These are phyloP conservation scores for Amphipyra tragopoginis DNA, from an alignment of 2,888 invertebrate genomes.

Conservation along the genomic window DNA sequence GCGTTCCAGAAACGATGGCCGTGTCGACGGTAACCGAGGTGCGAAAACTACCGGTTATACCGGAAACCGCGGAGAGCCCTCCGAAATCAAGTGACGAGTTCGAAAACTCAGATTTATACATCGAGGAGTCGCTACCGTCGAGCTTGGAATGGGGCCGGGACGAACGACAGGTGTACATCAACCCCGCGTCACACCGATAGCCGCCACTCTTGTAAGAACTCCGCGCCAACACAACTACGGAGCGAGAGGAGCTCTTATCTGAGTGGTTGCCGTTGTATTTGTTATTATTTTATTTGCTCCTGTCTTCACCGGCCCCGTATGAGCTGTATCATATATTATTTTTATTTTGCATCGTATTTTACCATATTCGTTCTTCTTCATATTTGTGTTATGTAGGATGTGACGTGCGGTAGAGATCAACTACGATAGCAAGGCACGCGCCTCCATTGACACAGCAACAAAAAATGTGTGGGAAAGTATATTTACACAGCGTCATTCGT, in stretches of 20 bases:
- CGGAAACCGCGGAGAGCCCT: constrained; percentile 67
- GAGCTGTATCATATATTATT: constrained; percentile 61
- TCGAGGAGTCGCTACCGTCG: constrained; percentile 96
- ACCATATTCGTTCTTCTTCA: constrained; percentile 19
- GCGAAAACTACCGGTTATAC: constrained; percentile 76
- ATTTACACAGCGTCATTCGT: no score
- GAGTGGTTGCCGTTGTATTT: constrained; percentile 66
- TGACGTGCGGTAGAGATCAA: constrained; percentile 14
- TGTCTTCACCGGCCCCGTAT: constrained; percentile 85
- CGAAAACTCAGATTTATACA: constrained; percentile 95
- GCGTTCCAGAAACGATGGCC: constrained; percentile 86
- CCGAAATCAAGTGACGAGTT: constrained; percentile 88
- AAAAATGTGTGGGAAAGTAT: no score
- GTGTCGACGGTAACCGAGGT: constrained; percentile 91
- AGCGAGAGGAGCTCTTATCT: constrained; percentile 66
- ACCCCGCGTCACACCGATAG: constrained; percentile 47
- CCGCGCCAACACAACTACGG: constrained; percentile 4
- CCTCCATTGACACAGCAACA: no score
- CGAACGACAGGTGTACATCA: constrained; percentile 82
- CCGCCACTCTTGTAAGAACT: constrained; percentile 51
- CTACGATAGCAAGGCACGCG: no score
- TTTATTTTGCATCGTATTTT: constrained; percentile 59
- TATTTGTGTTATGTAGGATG: constrained; percentile 13
- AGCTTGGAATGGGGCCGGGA: constrained; percentile 93
- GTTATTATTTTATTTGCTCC: constrained; percentile 81